Base-by-base conservation (phyloP, 1,140 invertebrate species). In the Trichoplusia ni region DNA sequence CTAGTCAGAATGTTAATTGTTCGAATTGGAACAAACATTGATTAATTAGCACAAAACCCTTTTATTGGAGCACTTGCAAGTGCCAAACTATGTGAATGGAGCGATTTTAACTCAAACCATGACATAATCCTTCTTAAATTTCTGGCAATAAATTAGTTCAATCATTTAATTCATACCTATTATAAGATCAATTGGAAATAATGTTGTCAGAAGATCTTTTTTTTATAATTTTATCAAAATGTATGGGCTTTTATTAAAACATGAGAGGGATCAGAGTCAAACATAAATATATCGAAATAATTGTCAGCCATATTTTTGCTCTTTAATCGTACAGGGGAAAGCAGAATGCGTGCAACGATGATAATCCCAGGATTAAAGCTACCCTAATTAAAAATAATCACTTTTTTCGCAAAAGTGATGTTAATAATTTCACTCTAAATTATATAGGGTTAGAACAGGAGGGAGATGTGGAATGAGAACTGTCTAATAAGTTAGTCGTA, bases 351-450 rank as follows among this genome's bases (percentile, higher is more conserved):
- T 21, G 47, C 47, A 51, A 51, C 21, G 47, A 38, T 38, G 33
- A 54, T 59, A 58, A 44, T 35, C 35, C 38, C 1, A 27, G 35
- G 49, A 42, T 63, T 63, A 63, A 23, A 6, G 9, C 25, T 11
- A 63, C 60, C 60, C 42, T 44, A 44, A 54, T 63, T 54, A 37
- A 31, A 59, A 49, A 38, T 59, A 31, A 58, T 59, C 47, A 51
- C 47, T 51, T 51, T 51, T 51, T 16, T 51, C 21, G 29, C 46
- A 49, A 31, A 33, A 42, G 25, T 31, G 18, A n/a, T 49, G 46
- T 29, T 19, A 35, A 51, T 51, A 51, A 19, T 51, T 51, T 51
- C 18, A 21, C 47, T 51, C 35, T 51, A 51, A 51, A 21, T 51
- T 35, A 35, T 51, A 18, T 33, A 0, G 18, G 29, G 11, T 49